Percentiles rank a stretch among this genome's conserved stretches.
phyloP scores from a whole-genome alignment of 2,113 vertebrate species.

The Nyctereutes procyonoides region DNA sequence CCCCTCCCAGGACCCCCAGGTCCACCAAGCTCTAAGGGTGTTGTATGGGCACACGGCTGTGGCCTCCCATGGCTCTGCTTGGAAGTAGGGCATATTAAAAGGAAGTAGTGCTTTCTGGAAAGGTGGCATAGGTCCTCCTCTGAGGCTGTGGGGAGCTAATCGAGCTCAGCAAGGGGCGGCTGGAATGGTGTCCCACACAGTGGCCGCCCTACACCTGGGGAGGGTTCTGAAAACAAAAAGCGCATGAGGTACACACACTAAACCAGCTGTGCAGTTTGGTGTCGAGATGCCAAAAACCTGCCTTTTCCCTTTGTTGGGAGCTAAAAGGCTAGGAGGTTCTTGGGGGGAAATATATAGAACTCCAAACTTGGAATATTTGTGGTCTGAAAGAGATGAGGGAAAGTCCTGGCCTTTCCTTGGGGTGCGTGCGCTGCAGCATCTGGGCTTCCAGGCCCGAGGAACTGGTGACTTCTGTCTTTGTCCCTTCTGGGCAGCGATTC shows the following conservation, averaged over 20 bases:
- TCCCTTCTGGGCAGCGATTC: background rate
- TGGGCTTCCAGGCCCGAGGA: background rate
- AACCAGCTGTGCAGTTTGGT: background rate
- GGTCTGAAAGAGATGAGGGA: background rate
- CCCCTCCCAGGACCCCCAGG: background rate
- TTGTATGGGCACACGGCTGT: background rate
- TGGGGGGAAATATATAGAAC: background rate
- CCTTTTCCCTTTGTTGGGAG: background rate
- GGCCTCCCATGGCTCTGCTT: background rate
- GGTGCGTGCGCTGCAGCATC: background rate
- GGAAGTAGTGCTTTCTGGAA: background rate
- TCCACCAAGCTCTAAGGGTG: background rate
- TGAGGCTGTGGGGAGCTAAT: accelerated
- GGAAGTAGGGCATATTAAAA: background rate
- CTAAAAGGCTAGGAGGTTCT: background rate
- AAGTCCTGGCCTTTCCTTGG: background rate
- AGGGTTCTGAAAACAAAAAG: background rate
- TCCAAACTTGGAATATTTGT: background rate
- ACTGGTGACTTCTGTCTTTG: background rate
- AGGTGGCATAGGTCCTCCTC: background rate
- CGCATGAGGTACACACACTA: too few species aligned
- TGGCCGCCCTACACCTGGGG: background rate
- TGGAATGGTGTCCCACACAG: background rate
- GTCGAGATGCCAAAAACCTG: background rate
- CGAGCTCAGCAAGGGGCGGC: background rate